phyloP scores from a whole-genome alignment of 2,888 invertebrate species.

The Polyommatus iphigenia region DNA sequence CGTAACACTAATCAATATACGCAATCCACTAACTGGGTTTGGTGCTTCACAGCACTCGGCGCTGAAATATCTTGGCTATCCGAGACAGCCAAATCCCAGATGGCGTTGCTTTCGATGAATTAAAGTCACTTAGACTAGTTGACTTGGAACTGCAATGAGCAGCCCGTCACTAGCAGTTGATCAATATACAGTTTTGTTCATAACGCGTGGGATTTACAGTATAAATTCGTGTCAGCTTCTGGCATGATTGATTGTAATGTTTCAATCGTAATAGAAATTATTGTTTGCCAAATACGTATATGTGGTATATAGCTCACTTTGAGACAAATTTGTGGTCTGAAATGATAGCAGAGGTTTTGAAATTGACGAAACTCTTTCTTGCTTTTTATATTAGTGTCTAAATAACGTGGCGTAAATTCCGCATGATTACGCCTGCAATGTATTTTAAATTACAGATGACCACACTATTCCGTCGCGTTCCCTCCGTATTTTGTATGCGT shows the following conservation, averaged over 20 bases:
- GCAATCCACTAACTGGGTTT: slow-evolving; percentile 32
- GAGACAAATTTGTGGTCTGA: no score
- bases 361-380: no score
- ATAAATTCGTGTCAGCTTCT: slow-evolving; percentile 3
- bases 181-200: slow-evolving; percentile 15
- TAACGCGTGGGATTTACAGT: background rate
- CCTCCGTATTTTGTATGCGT: no score
- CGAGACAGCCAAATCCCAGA: slow-evolving; percentile 54
- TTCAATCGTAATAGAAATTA: slow-evolving; percentile 5
- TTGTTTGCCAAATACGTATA: background rate
- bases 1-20: slow-evolving; percentile 10
- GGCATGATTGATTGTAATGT: background rate
- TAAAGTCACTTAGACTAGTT: slow-evolving; percentile 34
- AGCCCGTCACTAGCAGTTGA: slow-evolving; percentile 31
- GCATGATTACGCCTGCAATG: no score
- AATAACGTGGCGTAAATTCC: no score
- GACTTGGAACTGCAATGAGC: slow-evolving; percentile 40
- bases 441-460: no score
- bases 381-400: no score
- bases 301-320: background rate
- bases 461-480: no score
- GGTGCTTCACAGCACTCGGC: slow-evolving; percentile 39
- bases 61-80: slow-evolving; percentile 48
- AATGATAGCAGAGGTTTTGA: no score
- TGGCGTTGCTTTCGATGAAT: slow-evolving; percentile 34